Base-by-base conservation (phyloP, 1,140 invertebrate genomes). In the Cotesia typhae region DNA sequence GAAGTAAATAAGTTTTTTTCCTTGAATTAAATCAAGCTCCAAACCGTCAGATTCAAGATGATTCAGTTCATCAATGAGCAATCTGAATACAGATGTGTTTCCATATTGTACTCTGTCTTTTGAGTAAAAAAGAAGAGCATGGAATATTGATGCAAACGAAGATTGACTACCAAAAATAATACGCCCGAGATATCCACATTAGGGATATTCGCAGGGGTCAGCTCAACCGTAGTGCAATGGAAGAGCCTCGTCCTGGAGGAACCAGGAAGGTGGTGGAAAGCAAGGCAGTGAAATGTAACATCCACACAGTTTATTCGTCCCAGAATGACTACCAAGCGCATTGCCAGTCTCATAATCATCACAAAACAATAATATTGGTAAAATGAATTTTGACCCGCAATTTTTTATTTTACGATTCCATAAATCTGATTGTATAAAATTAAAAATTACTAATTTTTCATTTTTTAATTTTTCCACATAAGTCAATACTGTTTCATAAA, bases 331-430 rank as follows among this genome's bases (percentile, higher is more conserved):
- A 38, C 59, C 59, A 35, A 70, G 35, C 5, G 51, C 28, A 51
- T 70, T 70, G 6, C 67, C 67, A 36, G 55, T 60, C 35, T 70
- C 55, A 60, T 41, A n/a, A n/a, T n/a, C n/a, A n/a, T n/a, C n/a
- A n/a, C n/a, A n/a, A n/a, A n/a, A n/a, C n/a, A n/a, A n/a, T n/a
- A n/a, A n/a, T n/a, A n/a, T n/a, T n/a, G n/a, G n/a, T n/a, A n/a
- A n/a, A n/a, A n/a, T n/a, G n/a, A n/a, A n/a, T n/a, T n/a, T n/a
- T n/a, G n/a, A n/a, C n/a, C n/a, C n/a, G n/a, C n/a, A n/a, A n/a
- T n/a, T n/a, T n/a, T n/a, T n/a, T n/a, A n/a, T n/a, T n/a, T n/a
- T n/a, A n/a, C n/a, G n/a, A 70, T 70, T 70, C 67, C 67, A 70
- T 41, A 61, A 59, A 3, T 70, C 36, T 4, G 52, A 12, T 60